phyloP scores from a whole-genome alignment of 92 coral and sea anemone genomes.

The Siderastrea siderea region DNA sequence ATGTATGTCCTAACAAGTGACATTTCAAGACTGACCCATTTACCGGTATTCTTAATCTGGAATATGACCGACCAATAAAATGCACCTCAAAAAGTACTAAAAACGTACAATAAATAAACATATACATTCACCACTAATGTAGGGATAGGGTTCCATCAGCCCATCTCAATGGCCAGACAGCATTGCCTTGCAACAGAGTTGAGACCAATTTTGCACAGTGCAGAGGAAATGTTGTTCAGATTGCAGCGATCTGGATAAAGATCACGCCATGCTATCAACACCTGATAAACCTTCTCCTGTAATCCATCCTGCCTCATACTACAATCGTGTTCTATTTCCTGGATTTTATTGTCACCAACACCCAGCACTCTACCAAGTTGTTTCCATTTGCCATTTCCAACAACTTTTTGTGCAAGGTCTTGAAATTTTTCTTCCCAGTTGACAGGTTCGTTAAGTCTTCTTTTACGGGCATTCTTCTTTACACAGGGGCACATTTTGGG shows the following conservation, averaged over 20 bases:
- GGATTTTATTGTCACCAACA: slow-evolving; percentile 74
- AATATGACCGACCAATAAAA: too few species aligned
- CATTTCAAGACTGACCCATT: too few species aligned
- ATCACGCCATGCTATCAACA: slow-evolving; percentile 93
- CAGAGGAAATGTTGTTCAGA: slow-evolving; percentile 60
- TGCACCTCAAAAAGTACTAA: too few species aligned
- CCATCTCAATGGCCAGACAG: slow-evolving; percentile 73
- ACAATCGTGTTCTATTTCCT: slow-evolving; percentile 85
- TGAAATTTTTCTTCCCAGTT: slow-evolving; percentile 80
- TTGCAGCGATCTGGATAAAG: slow-evolving; percentile 84
- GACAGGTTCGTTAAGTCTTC: slow-evolving; percentile 68
- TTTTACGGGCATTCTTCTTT: slow-evolving; percentile 89
- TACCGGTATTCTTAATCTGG: too few species aligned
- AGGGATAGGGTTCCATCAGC: neutral
- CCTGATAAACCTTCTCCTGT: slow-evolving; percentile 90
- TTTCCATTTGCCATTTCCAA: slow-evolving; percentile 83
- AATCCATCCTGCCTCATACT: slow-evolving; percentile 81
- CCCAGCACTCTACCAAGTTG: slow-evolving; percentile 83
- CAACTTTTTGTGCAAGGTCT: slow-evolving; percentile 78
- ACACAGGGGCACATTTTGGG: slow-evolving; percentile 81
- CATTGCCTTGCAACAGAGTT: slow-evolving; percentile 83
- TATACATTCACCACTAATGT: neutral
- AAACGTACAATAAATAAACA: too few species aligned
- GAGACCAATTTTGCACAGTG: slow-evolving; percentile 82
- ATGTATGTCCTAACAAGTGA: too few species aligned